phyloP scores from a whole-genome alignment of 35 echinoderm and acorn worm species.

The Ophioderma brevispina region DNA sequence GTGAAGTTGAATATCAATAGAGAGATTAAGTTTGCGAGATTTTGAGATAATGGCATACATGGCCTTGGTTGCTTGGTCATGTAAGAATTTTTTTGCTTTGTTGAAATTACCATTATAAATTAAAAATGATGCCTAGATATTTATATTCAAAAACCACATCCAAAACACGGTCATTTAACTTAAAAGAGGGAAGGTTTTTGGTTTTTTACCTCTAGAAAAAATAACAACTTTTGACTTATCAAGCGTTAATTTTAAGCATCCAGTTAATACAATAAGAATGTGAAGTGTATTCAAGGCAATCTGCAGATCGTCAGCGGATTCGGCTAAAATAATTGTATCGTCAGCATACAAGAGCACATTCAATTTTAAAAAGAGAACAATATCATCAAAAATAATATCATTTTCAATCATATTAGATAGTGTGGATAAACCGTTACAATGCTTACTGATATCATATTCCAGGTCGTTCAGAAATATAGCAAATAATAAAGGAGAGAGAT shows the following conservation, averaged over 20 bases:
- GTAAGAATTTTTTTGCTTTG: background rate
- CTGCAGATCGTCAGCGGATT: background rate
- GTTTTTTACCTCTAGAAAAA: background rate
- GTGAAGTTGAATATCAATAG: background rate
- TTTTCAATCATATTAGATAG: conserved; percentile 7
- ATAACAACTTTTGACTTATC: background rate
- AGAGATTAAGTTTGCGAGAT: background rate
- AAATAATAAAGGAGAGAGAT: background rate
- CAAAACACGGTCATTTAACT: background rate
- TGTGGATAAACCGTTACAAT: background rate
- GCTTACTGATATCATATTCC: background rate
- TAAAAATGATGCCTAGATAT: background rate
- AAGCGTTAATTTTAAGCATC: background rate
- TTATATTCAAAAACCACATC: background rate
- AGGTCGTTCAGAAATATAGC: background rate
- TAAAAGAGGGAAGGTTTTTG: background rate
- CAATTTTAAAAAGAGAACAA: background rate
- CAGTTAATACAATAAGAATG: background rate
- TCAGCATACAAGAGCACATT: background rate
- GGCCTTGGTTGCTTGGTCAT: conserved; percentile 3
- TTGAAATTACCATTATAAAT: conserved; percentile 3
- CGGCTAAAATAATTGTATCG: background rate
- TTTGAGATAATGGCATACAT: conserved; percentile 3
- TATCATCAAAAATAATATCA: background rate
- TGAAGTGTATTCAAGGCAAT: background rate